Base-by-base conservation (phyloP, 1,140 invertebrate species). In the Holcopasites calliopsidis region DNA sequence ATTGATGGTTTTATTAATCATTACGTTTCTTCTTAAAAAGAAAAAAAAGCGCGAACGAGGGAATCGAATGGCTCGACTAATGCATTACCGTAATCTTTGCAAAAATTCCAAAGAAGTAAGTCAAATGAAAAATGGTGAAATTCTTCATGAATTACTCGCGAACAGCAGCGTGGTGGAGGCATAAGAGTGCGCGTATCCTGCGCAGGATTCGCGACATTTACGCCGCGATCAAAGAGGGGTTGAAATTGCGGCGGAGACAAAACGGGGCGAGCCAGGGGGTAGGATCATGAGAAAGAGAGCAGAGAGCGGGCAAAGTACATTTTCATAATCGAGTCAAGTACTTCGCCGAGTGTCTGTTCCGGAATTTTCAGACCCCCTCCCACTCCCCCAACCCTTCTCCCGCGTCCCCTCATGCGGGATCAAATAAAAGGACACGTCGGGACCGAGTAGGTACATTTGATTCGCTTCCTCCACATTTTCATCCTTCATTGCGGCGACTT, bases 321-420 rank as follows among this genome's bases (percentile, higher is more conserved):
- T 86, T 83, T 73, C 77, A 83, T 65, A 85, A 77, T 71, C 65
- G 74, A 85, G 83, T 79, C 64, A 82, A 84, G 79, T 72, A 84
- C 72, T 85, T 76, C 60, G 69, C 52, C 26, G 79, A 74, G 58
- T 74, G 73, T 80, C 81, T 83, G 79, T 78, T 54, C 38, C 64
- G 72, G 80, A 82, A 83, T 77, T 83, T 82, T 68, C 76, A 68
- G n/a, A n/a, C n/a, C n/a, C 16, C 33, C 61, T 44, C 8, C 18
- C 35, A 47, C 50, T n/a, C 61, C 44, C 23, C 21, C 31, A 0
- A 5, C 5, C 18, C 16, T n/a, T n/a, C 6, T 2, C 2, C 7
- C 26, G 13, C 61, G 40, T 55, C 31, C 31, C 42, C 21, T 38
- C 52, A 4, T 52, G 31, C 21, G 38, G 66, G 35, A 26, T 66